Conservation (phyloP, 2,888 invertebrate genomes). For the Mimachlamys varia region DNA sequence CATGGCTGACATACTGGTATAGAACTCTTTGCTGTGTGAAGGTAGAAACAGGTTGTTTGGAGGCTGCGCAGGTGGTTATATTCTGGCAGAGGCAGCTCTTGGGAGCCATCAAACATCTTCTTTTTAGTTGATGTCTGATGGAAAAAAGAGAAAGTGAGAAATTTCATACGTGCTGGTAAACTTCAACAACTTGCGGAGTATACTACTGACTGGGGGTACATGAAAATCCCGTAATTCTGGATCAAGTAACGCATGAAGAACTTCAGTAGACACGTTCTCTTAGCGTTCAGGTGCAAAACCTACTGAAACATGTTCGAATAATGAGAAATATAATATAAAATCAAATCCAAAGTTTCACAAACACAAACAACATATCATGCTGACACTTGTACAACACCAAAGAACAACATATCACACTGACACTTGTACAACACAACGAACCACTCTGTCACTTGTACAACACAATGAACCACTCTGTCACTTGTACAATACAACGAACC, state of each 20-base stretch:
- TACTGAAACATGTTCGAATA: too few species aligned
- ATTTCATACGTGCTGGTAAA: background rate
- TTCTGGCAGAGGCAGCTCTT: background rate
- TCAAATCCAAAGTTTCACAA: too few species aligned
- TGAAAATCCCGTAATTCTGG: background rate
- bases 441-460: too few species aligned
- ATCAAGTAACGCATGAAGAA: background rate
- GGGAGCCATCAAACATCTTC: background rate
- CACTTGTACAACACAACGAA: too few species aligned
- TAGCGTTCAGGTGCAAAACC: too few species aligned
- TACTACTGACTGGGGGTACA: background rate
- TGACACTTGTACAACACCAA: too few species aligned
- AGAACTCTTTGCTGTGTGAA: slow-evolving; percentile 2
- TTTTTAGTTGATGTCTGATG: background rate
- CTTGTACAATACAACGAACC: too few species aligned
- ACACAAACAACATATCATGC: too few species aligned
- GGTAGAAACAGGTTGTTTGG: background rate
- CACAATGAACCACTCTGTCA: too few species aligned
- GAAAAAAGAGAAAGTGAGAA: background rate
- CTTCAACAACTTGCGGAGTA: background rate
- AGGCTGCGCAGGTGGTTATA: background rate
- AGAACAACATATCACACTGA: too few species aligned
- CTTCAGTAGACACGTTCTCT: too few species aligned
- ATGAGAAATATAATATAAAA: too few species aligned
- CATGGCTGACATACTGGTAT: background rate